Percentiles rank a stretch among this genome's conserved stretches.
These are phyloP conservation scores for Acheta domesticus DNA, from an alignment of 2,888 invertebrate genomes.

Conservation along the genomic window DNA sequence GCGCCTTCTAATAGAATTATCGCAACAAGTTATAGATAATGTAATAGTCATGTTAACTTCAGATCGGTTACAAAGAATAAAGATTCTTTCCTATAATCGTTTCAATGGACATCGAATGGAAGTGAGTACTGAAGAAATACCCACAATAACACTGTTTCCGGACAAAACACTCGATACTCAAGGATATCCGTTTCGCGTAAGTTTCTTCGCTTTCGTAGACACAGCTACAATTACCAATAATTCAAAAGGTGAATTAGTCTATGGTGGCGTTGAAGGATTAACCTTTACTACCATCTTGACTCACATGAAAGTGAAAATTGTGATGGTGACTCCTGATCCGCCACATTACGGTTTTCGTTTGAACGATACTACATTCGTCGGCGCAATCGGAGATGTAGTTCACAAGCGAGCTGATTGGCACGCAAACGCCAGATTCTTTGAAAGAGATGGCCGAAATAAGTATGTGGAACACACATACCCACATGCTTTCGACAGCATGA, in stretches of 20 bases:
- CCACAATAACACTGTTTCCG: not conserved
- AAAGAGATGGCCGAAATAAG: not conserved
- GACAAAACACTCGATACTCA: not conserved
- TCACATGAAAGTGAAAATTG: not conserved
- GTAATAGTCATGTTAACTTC: no score
- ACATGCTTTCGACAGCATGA: constrained; percentile 19
- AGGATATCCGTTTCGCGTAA: not conserved
- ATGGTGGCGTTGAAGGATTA: not conserved
- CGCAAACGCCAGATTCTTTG: constrained; percentile 10
- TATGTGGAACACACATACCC: constrained; percentile 21
- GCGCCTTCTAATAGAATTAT: no score
- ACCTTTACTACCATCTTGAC: not conserved
- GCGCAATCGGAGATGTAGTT: constrained; percentile 12
- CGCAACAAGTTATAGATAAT: no score
- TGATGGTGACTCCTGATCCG: not conserved
- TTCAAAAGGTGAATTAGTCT: not conserved
- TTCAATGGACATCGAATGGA: not conserved
- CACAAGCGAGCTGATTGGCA: constrained; percentile 22
- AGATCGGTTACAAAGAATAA: not conserved
- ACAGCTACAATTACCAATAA: not conserved
- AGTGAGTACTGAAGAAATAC: not conserved
- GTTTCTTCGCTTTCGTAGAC: not conserved
- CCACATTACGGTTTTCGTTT: not conserved
- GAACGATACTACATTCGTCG: not conserved
- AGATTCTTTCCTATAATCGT: not conserved